These are phyloP conservation scores for Erethizon dorsatum DNA, from an alignment of 2,797 vertebrate species.

Conservation along the genomic window DNA sequence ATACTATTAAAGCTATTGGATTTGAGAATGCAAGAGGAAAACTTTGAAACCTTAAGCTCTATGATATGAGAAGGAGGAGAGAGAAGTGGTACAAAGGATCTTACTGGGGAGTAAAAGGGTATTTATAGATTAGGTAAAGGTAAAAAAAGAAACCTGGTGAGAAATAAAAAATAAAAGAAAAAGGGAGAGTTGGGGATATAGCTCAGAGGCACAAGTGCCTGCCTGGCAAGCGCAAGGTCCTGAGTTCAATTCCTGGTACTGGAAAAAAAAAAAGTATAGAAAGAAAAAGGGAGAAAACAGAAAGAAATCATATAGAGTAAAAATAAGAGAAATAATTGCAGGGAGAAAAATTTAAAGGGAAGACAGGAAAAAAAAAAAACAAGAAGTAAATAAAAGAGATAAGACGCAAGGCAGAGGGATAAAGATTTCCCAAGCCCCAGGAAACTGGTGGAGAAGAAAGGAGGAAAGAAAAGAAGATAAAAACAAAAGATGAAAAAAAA, in stretches of 20 bases:
- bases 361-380: neutral
- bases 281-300: neutral
- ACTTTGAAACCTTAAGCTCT: neutral
- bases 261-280: no score
- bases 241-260: no score
- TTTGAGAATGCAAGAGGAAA: neutral
- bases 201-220: no score
- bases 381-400: neutral
- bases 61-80: neutral
- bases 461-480: neutral
- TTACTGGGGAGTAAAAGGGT: neutral
- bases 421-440: neutral
- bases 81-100: neutral
- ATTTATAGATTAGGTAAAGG: neutral
- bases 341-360: neutral
- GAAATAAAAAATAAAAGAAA: neutral
- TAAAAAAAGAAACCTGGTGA: neutral
- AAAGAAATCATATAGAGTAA: no score
- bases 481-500: neutral
- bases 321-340: neutral
- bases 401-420: neutral
- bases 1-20: neutral
- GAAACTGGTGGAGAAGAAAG: neutral
- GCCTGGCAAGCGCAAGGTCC: no score
- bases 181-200: neutral